phyloP scores from a whole-genome alignment of 2,113 vertebrate genomes.

The Hemicordylus capensis region DNA sequence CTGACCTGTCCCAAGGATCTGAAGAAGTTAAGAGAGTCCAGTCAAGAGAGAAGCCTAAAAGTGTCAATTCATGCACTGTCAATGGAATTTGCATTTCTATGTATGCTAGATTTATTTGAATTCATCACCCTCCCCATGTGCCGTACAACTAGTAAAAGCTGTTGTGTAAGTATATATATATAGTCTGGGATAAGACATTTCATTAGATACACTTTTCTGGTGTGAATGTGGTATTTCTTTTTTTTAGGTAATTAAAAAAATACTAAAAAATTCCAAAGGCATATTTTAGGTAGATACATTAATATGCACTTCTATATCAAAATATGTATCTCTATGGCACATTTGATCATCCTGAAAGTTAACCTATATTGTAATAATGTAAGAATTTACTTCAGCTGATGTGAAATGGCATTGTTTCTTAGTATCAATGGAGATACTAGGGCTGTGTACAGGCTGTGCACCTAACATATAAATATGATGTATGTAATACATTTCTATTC shows the following conservation, averaged over 20 bases:
- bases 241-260: no score
- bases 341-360: rapidly evolving
- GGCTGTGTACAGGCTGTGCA: no score
- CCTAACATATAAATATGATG: no score
- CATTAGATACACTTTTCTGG: no score
- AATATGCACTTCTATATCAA: neutral
- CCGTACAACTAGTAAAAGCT: neutral
- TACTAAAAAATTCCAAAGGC: neutral
- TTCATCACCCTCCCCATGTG: neutral
- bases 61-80: neutral
- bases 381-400: neutral
- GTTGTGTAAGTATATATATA: neutral
- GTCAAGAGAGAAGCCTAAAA: neutral
- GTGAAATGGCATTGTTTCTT: neutral
- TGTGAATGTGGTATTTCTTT: neutral
- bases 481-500: neutral
- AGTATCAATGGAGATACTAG: neutral
- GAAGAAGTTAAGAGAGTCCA: neutral
- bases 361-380: no score
- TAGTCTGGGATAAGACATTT: neutral
- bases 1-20: neutral
- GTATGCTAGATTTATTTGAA: neutral
- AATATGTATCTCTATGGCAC: neutral
- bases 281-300: neutral
- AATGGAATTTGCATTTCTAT: neutral